Base-by-base conservation (phyloP, 92 coral and sea anemone genomes). In the Desmophyllum pertusum region DNA sequence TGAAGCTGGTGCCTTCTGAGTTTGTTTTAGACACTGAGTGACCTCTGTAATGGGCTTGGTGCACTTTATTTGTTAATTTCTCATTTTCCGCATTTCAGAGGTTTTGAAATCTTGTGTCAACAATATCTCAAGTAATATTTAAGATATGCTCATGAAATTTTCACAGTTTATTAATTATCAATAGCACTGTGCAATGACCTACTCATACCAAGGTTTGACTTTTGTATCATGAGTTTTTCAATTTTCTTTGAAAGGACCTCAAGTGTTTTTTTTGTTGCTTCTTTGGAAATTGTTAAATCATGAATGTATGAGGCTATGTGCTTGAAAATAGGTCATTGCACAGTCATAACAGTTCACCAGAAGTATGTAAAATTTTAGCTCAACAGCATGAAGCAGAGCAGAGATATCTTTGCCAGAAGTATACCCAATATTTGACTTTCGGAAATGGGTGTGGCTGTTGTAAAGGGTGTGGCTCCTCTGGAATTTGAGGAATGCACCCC, bases 1-100 rank as follows among this genome's bases (percentile, higher is more conserved):
- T 86, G 89, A 86, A 63, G 80, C 80, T 69, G 73, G 78, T 77
- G 84, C 83, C 66, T 75, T 21, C n/a, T n/a, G n/a, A n/a, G n/a
- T n/a, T n/a, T n/a, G n/a, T n/a, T n/a, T n/a, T n/a, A 45, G 79
- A 73, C 35, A 82, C 72, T 70, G 30, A 72, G 57, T 79, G 38
- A 2, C 17, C 17, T 76, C 43, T 1, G 33, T 18, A 82, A 82
- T 18, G 30, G 42, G 3, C 9, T 31, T 72, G 86, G 35, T 82
- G 21, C 0, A 61, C 71, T 27, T 83, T 63, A 53, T 36, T 70
- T 75, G 57, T 29, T 21, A 31, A 37, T 83, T 73, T 59, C 87
- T 73, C 73, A 62, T 37, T 83, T 73, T 83, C 57, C 73, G 40
- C 21, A 83, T 52, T 83, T 83, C 31, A 3, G 55, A 43, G 43